These are phyloP conservation scores for Orientallactaga sibirica DNA, from an alignment of 2,797 vertebrate genomes.

Conservation along the genomic window DNA sequence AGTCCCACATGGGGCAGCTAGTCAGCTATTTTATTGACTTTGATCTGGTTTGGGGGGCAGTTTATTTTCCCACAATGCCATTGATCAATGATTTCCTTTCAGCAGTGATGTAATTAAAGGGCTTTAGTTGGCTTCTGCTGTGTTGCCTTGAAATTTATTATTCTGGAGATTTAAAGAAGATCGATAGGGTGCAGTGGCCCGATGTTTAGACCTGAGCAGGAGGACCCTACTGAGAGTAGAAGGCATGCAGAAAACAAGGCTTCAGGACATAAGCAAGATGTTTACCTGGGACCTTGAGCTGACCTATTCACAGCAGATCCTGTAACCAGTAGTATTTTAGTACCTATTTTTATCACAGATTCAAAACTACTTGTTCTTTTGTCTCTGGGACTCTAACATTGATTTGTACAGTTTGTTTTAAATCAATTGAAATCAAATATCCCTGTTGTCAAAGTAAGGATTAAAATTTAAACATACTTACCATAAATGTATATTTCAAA, in stretches of 20 bases:
- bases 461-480: conserved; percentile 65
- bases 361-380: conserved; percentile 69
- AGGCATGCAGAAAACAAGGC: conserved; percentile 76
- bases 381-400: conserved; percentile 3
- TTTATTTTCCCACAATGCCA: conserved; percentile 93
- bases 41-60: conserved; percentile 93
- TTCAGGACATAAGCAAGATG: conserved; percentile 85
- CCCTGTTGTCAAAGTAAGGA: conserved; percentile 42
- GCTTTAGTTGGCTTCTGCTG: conserved; percentile 90
- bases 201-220: conserved; percentile 78
- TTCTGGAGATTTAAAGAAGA: conserved; percentile 90
- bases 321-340: conserved; percentile 75
- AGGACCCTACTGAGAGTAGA: conserved; percentile 83
- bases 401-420: conserved; percentile 75
- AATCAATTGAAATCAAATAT: conserved; percentile 63
- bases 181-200: conserved; percentile 91
- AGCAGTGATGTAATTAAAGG: conserved; percentile 95
- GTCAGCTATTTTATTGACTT: conserved; percentile 93
- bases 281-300: conserved; percentile 86
- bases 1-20: conserved; percentile 88
- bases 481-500: conserved; percentile 62
- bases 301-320: conserved; percentile 80
- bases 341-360: conserved; percentile 73
- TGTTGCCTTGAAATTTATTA: conserved; percentile 91
- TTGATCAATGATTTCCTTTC: conserved; percentile 97